phyloP scores from a whole-genome alignment of 1,140 invertebrate genomes.

The Halesus radiatus region DNA sequence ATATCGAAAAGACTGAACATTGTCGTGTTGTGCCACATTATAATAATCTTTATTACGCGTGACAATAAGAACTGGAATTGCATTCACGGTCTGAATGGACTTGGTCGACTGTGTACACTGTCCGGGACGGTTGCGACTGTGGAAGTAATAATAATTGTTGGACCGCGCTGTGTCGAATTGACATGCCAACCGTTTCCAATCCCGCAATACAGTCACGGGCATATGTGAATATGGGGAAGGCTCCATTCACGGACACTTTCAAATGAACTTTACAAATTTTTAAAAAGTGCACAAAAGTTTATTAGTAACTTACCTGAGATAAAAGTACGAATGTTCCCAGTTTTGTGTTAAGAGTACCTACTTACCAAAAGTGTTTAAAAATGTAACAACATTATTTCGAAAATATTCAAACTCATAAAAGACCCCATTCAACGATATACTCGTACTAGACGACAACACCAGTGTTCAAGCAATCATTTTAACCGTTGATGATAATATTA shows the following conservation, averaged over 20 bases:
- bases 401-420: too few species aligned
- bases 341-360: too few species aligned
- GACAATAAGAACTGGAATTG: slow-evolving; percentile 42
- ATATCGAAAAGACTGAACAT: slow-evolving; percentile 17
- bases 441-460: too few species aligned
- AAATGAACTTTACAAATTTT: too few species aligned
- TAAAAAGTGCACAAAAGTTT: too few species aligned
- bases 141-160: slow-evolving; percentile 32
- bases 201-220: slow-evolving; percentile 8
- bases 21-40: slow-evolving; percentile 27
- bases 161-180: slow-evolving; percentile 32
- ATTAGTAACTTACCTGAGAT: too few species aligned
- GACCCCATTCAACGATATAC: too few species aligned
- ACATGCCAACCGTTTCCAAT: slow-evolving; percentile 43
- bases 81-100: slow-evolving; percentile 37
- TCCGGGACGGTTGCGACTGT: not conserved
- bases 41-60: slow-evolving; percentile 41
- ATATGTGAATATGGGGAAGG: not conserved
- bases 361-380: too few species aligned
- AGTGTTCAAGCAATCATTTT: too few species aligned
- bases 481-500: too few species aligned
- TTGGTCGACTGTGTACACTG: not conserved
- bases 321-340: too few species aligned
- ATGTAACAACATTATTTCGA: too few species aligned
- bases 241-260: not conserved